Base-by-base conservation (phyloP, 92 coral and sea anemone species). In the Zoanthus solanderi region DNA sequence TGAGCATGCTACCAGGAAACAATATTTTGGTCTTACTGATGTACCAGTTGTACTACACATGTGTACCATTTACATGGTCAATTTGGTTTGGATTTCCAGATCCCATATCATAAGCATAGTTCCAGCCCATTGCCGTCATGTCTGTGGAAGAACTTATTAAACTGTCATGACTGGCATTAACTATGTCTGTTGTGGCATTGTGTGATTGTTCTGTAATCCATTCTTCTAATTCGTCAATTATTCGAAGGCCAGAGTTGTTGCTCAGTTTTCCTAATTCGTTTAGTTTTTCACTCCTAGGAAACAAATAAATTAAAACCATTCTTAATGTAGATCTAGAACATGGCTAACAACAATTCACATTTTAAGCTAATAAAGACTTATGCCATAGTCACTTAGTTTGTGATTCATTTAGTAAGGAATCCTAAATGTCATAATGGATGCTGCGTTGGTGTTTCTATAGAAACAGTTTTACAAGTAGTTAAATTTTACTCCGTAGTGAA, bases 201-300 rank as follows among this genome's bases (percentile, higher is more conserved):
- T 92, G 92, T 7, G 98, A 91, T 72, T 91, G 98, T 76, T 95
- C 98, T 45, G 95, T 90, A 6, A 93, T 63, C 99, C 99, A 97
- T 71, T 93, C 98, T 28, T 97, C 98, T 46, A 95, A 75, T 56
- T 97, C 97, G 52, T 92, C 96, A 45, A 93, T 90, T 56, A 91
- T 95, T 54, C 82, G 89, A 69, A 93, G 74, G 61, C 95, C 98
- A 83, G 94, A 90, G 81, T 87, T 79, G 86, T 91, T 88, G 77
- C 87, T 90, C 61, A 86, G 68, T 71, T 88, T 89, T 72, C 93
- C 91, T 50, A 90, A 80, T 84, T 92, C 90, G 32, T 91, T 93
- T 66, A 86, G 90, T 81, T 92, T 90, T 32, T 94, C 94, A 57
- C 89, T 91, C 71, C 96, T 93, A 56, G 74, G n/a, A 23, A 79